These are phyloP conservation scores for Amphilophus citrinellus DNA, from an alignment of 2,113 vertebrate species.

Conservation along the genomic window DNA sequence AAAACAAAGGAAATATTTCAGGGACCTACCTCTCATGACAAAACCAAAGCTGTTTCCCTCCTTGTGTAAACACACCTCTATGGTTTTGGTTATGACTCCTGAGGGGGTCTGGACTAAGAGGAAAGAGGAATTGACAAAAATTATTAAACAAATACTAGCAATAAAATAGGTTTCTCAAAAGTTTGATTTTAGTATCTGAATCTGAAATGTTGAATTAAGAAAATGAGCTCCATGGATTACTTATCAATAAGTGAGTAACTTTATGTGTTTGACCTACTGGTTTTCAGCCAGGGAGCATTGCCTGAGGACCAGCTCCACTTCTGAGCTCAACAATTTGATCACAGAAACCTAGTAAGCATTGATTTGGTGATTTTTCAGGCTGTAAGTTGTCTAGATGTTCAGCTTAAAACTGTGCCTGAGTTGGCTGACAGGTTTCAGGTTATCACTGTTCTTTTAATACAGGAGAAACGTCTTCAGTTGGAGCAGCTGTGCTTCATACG, in stretches of 20 bases:
- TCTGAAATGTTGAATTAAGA: background rate
- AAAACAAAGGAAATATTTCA: background rate
- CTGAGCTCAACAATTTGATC: background rate
- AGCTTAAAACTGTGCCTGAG: background rate
- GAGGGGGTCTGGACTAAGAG: constrained; percentile 86
- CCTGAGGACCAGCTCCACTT: background rate
- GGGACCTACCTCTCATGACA: constrained; percentile 89
- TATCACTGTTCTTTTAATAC: background rate
- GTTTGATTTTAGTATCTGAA: background rate
- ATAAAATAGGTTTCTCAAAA: background rate
- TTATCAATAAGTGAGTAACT: background rate
- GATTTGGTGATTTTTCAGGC: constrained; percentile 12
- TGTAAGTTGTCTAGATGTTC: background rate
- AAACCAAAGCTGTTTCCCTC: constrained; percentile 98
- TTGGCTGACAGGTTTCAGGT: background rate
- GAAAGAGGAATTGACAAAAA: background rate
- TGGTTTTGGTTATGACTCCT: constrained; percentile 91
- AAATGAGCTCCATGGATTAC: background rate
- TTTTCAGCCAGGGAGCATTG: background rate
- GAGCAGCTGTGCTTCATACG: background rate
- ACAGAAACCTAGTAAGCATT: background rate
- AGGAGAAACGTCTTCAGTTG: background rate
- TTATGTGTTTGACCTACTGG: constrained; percentile 22
- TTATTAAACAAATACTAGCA: background rate
- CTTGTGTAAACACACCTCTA: constrained; percentile 93